phyloP scores from a whole-genome alignment of 2,888 invertebrate species.

The Campaea margaritaria region DNA sequence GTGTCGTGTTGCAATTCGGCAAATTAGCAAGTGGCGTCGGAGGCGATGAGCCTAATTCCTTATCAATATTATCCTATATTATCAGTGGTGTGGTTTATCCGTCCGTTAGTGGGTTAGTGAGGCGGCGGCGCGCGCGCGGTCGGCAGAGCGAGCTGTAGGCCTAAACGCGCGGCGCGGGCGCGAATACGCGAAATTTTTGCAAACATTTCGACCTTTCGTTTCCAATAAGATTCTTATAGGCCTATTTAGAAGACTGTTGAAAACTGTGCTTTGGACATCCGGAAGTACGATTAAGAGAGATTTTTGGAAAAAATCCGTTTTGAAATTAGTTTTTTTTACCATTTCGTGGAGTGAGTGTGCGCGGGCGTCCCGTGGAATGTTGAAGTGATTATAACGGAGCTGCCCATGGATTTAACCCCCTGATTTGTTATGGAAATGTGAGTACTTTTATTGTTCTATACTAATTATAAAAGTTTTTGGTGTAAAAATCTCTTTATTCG shows the following conservation, averaged over 20 bases:
- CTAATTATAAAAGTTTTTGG: slow-evolving; percentile 22
- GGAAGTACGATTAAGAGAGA: slow-evolving; percentile 55
- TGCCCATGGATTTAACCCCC: slow-evolving; percentile 51
- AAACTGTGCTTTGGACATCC: slow-evolving; percentile 47
- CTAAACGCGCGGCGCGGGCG: slow-evolving; percentile 67
- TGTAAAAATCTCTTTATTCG: slow-evolving; percentile 14
- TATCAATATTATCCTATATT: slow-evolving; percentile 62
- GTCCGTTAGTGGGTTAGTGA: slow-evolving; percentile 43
- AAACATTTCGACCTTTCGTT: slow-evolving; percentile 54
- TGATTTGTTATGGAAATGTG: slow-evolving; percentile 50
- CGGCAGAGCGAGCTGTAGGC: slow-evolving; percentile 66
- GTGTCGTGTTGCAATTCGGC: slow-evolving; percentile 7
- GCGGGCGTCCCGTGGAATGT: slow-evolving; percentile 40
- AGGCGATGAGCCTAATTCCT: slow-evolving; percentile 44
- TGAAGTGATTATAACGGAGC: slow-evolving; percentile 43
- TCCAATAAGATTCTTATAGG: slow-evolving; percentile 83
- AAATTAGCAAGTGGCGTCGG: slow-evolving; percentile 18
- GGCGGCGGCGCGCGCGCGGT: slow-evolving; percentile 51
- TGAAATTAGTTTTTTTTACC: slow-evolving; percentile 53
- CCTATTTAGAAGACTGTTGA: slow-evolving; percentile 68
- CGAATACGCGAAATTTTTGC: slow-evolving; percentile 71
- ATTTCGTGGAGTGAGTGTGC: slow-evolving; percentile 63
- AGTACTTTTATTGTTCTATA: slow-evolving; percentile 56
- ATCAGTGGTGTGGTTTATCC: slow-evolving; percentile 47
- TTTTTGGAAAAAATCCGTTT: slow-evolving; percentile 51